Base-by-base conservation (phyloP, 2,113 vertebrate genomes). In the Eptatretus burgeri region DNA sequence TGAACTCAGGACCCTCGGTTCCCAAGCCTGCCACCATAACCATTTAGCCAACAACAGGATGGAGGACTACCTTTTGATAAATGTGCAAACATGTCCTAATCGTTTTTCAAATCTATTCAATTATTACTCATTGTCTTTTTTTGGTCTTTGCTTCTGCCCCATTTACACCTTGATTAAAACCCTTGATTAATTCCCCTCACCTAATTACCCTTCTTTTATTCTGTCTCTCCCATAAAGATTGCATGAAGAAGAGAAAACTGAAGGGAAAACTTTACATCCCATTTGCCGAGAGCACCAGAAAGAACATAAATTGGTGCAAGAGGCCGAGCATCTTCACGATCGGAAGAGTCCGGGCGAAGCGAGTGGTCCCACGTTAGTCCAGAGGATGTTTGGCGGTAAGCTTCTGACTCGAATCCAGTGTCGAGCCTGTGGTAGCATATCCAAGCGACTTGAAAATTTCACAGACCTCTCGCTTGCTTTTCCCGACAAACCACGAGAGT, bases 211-310 rank as follows among this genome's bases (percentile, higher is more conserved):
- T 63, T 11, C 50, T 16, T 63, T 14, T 63, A 53, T 2, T 51
- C 11, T 41, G 18, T 16, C 69, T 14, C 68, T 69, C 17, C 65
- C 13, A 14, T 20, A 64, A 71, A 91, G 91, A 74, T 75, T 98
- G 51, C 84, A 95, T 14, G 91, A 98, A 74, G 91, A 98, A 73
- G 91, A 95, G 71, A 93, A 78, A 73, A 79, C 82, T 7, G 27
- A 41, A 41, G 27, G 27, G 3, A 41, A 41, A 41, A 41, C 3
- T 41, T 7, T 7, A 41, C 27, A 41, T 41, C 27, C 27, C 27
- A 41, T 41, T 41, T 41, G 3, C 27, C 3, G 27, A 5, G 27
- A 3, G 27, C 7, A 7, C 27, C 27, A 41, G 27, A 41, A 41
- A 3, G 27, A 41, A 7, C 27, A 7, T 7, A 41, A 41, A 41